Conservation (phyloP, 2,888 invertebrate genomes). For the Tupiocoris notatus region DNA sequence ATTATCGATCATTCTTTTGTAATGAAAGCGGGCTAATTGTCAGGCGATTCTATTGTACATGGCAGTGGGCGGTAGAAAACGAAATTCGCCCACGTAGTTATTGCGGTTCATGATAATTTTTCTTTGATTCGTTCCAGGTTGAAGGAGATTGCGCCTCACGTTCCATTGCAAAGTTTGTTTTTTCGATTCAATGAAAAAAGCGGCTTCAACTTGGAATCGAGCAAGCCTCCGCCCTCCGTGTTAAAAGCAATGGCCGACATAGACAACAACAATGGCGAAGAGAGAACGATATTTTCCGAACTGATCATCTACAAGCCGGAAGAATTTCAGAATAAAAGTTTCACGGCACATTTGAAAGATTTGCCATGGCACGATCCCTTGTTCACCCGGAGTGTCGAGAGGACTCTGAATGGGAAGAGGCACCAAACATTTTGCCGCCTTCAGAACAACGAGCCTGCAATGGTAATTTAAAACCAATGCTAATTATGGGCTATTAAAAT, state of each 20-base stretch:
- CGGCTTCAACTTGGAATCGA: constrained; percentile 58
- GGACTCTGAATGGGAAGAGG: constrained; percentile 70
- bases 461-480: constrained; percentile 62
- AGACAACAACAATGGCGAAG: constrained; percentile 61
- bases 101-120: too few relatives aligned
- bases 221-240: constrained; percentile 58
- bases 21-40: too few relatives aligned
- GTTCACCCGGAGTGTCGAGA: constrained; percentile 73
- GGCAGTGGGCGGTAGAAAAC: too few relatives aligned
- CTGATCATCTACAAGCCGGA: constrained; percentile 74
- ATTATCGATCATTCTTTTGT: too few relatives aligned
- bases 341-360: constrained; percentile 73
- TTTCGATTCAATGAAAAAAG: constrained; percentile 52
- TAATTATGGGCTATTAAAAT: too few relatives aligned
- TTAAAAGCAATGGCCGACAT: constrained; percentile 62
- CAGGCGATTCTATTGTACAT: too few relatives aligned
- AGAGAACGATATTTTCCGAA: constrained; percentile 61
- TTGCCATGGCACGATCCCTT: constrained; percentile 76
- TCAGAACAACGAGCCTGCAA: constrained; percentile 66
- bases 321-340: constrained; percentile 76
- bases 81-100: too few relatives aligned
- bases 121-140: too few relatives aligned
- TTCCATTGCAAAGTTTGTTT: constrained; percentile 53
- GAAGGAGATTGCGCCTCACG: constrained; percentile 47
- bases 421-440: constrained; percentile 71